Base-by-base conservation (phyloP, 2,113 vertebrate species). In the Naja naja region DNA sequence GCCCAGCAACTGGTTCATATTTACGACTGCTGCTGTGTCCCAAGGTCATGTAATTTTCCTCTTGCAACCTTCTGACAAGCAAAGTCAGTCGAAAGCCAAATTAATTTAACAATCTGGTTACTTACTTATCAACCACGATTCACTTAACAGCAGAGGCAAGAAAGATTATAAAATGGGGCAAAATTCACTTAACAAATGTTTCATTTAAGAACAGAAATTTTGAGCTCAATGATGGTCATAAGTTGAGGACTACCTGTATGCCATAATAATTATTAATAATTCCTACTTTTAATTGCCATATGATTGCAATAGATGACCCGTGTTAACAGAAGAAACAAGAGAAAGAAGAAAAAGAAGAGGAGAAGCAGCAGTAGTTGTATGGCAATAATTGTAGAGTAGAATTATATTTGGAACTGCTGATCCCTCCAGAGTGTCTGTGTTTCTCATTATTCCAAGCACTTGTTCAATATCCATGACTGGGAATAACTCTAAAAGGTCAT, bases 401-500 rank as follows among this genome's bases (percentile, higher is more conserved):
- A 81, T 39, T 81, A 20, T 39, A 81, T 81, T 9, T 81, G 34
- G 69, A 86, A 55, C 69, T 5, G 88, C 47, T 56, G 9, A 22
- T 53, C 55, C n/a, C 20, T 47, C 20, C 74, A 56, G 39, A 87
- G 12, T 5, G 69, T 5, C 18, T 49, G 18, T 3, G 55, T 86
- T 86, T 64, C 74, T 91, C 81, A 91, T 93, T 91, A 91, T 91
- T 91, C 54, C n/a, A 86, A 85, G 90, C 54, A 49, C 89, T 85
- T 93, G 85, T 45, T 93, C 45, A 91, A 69, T 87, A 85, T 87
- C 74, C 87, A 91, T 91, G 54, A 20, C 90, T 85, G 45, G 54
- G 64, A 53, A 55, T 89, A 89, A 58, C 45, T 89, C 69, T 47
- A 25, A 93, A 93, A 93, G 92, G 92, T 93, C 88, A 90, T 93